Percentiles rank a stretch among this genome's conserved stretches.
phyloP scores from a whole-genome alignment of 2,113 vertebrate genomes.

The Rhegmatorhina hoffmannsi region DNA sequence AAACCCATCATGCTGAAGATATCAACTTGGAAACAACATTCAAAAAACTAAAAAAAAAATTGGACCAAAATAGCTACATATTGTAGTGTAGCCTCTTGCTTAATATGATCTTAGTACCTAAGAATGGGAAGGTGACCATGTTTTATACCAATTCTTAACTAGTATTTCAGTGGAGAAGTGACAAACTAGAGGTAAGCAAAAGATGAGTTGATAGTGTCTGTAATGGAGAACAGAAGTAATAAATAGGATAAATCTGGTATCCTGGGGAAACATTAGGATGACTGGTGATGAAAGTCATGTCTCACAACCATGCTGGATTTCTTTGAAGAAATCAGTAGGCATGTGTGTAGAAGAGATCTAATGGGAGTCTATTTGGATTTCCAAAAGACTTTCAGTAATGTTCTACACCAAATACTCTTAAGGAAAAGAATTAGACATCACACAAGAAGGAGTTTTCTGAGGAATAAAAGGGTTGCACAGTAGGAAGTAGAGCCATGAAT shows the following conservation, averaged over 20 bases:
- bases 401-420: not conserved
- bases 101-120: not conserved
- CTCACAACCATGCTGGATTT: not conserved
- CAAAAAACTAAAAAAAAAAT: not conserved
- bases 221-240: not conserved
- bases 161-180: not conserved
- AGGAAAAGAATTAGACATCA: not conserved
- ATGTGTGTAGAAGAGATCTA: not conserved
- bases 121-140: not conserved
- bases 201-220: not conserved
- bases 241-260: not conserved
- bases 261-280: not conserved
- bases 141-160: not conserved
- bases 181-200: not conserved
- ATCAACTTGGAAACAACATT: not conserved
- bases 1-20: not conserved
- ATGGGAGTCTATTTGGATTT: not conserved
- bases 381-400: not conserved
- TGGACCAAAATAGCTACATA: not conserved
- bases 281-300: not conserved
- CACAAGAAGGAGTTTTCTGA: not conserved
- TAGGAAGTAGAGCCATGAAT: not conserved
- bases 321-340: not conserved
- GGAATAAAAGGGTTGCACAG: not conserved
- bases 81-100: not conserved